Evolutionary conservation across 1,140 invertebrate species (phyloP), one percentile per base, ranked within the genome.

Genomic region (Drosophila aff.): DNA sequence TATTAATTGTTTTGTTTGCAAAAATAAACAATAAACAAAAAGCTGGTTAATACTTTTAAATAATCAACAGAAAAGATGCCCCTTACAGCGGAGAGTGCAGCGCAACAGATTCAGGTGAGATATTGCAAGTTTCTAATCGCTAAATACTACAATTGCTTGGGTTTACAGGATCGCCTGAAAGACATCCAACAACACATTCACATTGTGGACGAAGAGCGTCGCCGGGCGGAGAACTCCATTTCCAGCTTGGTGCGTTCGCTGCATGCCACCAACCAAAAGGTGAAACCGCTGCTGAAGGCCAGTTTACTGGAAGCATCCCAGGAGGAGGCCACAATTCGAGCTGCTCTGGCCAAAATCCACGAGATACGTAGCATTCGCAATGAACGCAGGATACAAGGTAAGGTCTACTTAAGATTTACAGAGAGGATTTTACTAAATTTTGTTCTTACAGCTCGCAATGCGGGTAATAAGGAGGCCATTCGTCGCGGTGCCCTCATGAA

Each of bases 401-500:
- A 16, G 60, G 23, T 9, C 9, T 9, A 23, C 0, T 2, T 23
- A 2, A 0, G 11, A 2, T 36, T 21, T 36, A 0, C 1, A 0
- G 3, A 4, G 0, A n/a, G 4, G 10, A 40, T 15, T 46, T 6
- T 16, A 10, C 11, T 26, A 11, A 0, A 2, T 1, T 7, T 28
- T n/a, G 0, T 6, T n/a, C 36, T 13, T 26, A 26, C 21, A 85
- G 96, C 96, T 7, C 94, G 96, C 8, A 96, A 96, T 93, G 96
- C 96, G 4, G 97, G 97, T 11, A 97, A 97, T 84, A 98, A 98
- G 83, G 97, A 98, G 92, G 97, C 97, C 0, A 97, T 99, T 52
- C 95, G 98, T 26, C 95, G 97, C 73, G 98, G 98, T 3, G 96
- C 97, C 4, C 94, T 99, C 18, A 99, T 99, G 98, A 98, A 98